Evolutionary conservation across 2,888 invertebrate genomes (phyloP).

Genomic region (Tiphia femorata): DNA sequence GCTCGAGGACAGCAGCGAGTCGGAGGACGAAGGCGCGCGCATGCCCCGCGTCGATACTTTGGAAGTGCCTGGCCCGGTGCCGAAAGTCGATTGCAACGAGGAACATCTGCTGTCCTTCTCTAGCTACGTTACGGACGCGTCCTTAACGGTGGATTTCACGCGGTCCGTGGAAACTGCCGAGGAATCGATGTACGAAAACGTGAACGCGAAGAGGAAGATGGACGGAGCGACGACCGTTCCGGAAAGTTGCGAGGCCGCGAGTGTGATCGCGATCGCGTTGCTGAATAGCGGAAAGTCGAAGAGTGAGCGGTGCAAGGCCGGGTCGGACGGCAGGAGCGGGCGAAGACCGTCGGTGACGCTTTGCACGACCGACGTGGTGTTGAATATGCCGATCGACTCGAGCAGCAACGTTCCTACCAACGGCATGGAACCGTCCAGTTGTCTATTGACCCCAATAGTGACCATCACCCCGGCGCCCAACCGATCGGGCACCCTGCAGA

Average conservation of each 20-base stretch:
- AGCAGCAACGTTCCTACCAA: neutral
- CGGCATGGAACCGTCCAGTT: slow-evolving; percentile 28
- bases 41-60: slow-evolving; percentile 23
- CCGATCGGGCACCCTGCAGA: slow-evolving; percentile 66
- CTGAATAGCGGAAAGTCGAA: neutral
- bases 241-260: too few relatives aligned
- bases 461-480: slow-evolving; percentile 68
- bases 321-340: neutral
- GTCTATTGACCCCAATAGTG: slow-evolving; percentile 72
- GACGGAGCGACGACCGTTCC: too few relatives aligned
- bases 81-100: neutral
- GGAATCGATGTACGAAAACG: neutral
- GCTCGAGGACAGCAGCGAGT: slow-evolving; percentile 14
- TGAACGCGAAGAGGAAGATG: neutral
- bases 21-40: slow-evolving; percentile 28
- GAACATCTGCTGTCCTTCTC: neutral
- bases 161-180: neutral
- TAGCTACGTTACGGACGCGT: neutral
- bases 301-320: neutral
- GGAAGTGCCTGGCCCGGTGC: slow-evolving; percentile 8
- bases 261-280: neutral
- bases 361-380: neutral
- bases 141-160: neutral
- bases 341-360: neutral
- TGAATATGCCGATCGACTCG: too few relatives aligned